These are phyloP conservation scores for Coelogynopora nodosa DNA, from an alignment of 2,888 invertebrate species.

Conservation along the genomic window DNA sequence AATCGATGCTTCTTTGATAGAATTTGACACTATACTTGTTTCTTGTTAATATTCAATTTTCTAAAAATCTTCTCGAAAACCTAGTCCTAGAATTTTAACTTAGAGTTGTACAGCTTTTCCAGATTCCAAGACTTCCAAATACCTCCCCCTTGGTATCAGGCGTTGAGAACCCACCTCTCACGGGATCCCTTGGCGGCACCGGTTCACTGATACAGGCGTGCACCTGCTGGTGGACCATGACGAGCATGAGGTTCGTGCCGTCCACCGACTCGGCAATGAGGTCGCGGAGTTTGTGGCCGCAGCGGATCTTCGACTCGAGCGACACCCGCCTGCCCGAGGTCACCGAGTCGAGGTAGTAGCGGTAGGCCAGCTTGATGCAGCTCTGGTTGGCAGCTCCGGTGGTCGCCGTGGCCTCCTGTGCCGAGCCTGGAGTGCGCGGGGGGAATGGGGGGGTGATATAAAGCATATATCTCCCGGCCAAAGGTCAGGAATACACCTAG, in stretches of 20 bases:
- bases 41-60: too few species aligned
- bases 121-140: too few species aligned
- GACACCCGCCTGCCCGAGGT: neutral
- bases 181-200: neutral
- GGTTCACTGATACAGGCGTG: neutral
- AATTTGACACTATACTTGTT: too few species aligned
- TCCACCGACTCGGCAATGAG: neutral
- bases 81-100: too few species aligned
- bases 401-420: neutral
- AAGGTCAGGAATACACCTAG: too few species aligned
- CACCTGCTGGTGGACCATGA: neutral
- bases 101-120: too few species aligned
- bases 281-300: neutral
- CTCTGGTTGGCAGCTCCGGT: neutral
- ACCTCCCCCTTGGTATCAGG: too few species aligned
- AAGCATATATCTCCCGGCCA: too few species aligned
- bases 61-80: too few species aligned
- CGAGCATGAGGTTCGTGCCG: slow-evolving; percentile 6
- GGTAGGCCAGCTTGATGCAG: slow-evolving; percentile 5
- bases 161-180: slow-evolving; percentile 4
- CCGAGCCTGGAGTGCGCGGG: neutral
- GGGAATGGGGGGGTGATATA: too few species aligned
- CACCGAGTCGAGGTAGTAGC: neutral
- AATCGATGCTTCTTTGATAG: too few species aligned
- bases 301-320: neutral